A percentile compares a stretch with the other conserved stretches of the same genome.
phyloP scores from a whole-genome alignment of 2,113 vertebrate genomes.

The Hippocampus mohnikei region DNA sequence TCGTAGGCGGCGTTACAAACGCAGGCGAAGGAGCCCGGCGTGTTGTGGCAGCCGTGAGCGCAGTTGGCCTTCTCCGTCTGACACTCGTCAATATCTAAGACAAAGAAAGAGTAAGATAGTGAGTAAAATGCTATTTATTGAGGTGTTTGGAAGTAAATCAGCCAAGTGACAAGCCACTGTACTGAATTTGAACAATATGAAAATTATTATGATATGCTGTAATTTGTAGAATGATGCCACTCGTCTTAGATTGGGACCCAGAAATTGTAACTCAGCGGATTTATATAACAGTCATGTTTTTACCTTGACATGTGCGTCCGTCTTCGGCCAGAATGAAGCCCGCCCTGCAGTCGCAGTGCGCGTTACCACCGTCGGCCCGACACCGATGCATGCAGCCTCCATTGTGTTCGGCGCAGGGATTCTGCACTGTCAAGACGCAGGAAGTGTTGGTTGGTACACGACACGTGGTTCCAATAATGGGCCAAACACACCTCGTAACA shows the following conservation, averaged over 20 bases:
- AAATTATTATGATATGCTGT: background rate
- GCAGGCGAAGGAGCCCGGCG: slow-evolving; percentile 82
- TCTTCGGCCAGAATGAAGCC: slow-evolving; percentile 80
- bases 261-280: background rate
- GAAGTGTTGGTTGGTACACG: background rate
- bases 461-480: background rate
- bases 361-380: slow-evolving; percentile 62
- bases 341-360: slow-evolving; percentile 76
- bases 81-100: slow-evolving; percentile 86
- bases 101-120: background rate
- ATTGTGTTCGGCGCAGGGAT: slow-evolving; percentile 77
- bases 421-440: slow-evolving; percentile 72
- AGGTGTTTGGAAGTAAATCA: background rate
- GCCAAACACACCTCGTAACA: background rate
- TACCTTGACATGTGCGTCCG: slow-evolving; percentile 81
- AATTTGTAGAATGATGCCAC: background rate
- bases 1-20: slow-evolving; percentile 84
- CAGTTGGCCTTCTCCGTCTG: slow-evolving; percentile 69
- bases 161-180: too few species aligned
- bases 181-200: background rate
- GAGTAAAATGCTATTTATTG: background rate
- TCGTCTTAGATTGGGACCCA: background rate
- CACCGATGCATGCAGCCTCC: slow-evolving; percentile 88
- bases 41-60: slow-evolving; percentile 87
- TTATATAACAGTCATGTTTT: background rate